Evolutionary conservation across 2,888 invertebrate species (phyloP), one percentile per base, ranked within the genome.

Genomic region (Polydesmus complanatus): DNA sequence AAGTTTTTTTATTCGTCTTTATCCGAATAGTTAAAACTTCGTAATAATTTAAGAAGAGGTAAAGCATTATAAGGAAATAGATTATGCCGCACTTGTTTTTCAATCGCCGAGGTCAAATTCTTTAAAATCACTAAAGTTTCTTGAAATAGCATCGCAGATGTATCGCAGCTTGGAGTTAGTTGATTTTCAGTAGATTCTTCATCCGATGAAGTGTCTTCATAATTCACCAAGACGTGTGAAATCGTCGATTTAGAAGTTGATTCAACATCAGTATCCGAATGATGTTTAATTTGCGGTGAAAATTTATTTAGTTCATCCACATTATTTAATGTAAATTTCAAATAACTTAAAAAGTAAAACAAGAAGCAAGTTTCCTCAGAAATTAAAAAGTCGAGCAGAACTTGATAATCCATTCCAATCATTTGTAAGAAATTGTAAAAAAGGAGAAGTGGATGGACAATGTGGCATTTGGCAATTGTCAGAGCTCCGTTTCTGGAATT

Each of bases 311-410:
- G 63, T 86, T 85, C 86, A 0, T 83, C 77, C 90, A 90, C 91
- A 72, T 89, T 88, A 66, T 85, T 80, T 64, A 85, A 79, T 1
- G 88, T 83, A 75, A 87, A 89, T 70, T 92, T 91, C 61, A 92
- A 77, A 72, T 90, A 86, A 69, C 90, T 78, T 65, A 91, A 77
- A 67, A 92, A 77, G 73, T 92, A 92, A 48, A 91, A 74, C 60
- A 92, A 75, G 71, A 92, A 92, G 73, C 90, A 91, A 1, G 92
- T 92, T 73, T 92, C 91, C 69, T 90, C 91, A 70, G 88, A 89
- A 19, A 91, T 88, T 65, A 92, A 79, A 70, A 89, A 83, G 73
- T 92, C 91, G 19, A 92, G 75, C 52, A 92, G 73, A 1, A 90
- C 83, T 70, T 85, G 85, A 3, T 85, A 83, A 71, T 88, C 88